Base-by-base conservation (phyloP, 2,113 vertebrate species). In the Cyprinodon brontotheroides region DNA sequence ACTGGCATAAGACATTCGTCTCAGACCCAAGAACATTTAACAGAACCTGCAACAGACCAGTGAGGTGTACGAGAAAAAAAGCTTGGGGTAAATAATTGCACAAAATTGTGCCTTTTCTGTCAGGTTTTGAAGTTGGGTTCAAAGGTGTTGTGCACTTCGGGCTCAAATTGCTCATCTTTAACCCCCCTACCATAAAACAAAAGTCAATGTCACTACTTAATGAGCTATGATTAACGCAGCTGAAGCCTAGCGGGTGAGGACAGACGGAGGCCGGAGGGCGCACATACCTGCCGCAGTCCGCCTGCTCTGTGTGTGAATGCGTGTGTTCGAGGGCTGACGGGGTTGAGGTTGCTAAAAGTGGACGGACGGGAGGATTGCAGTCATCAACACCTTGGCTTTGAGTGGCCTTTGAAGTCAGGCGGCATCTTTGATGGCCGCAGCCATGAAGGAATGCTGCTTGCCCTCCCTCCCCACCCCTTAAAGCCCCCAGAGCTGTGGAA, bases 401-500 rank as follows among this genome's bases (percentile, higher is more conserved):
- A 85, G 79, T 75, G 74, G 77, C 77, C 92, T 94, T 94, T 93
- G 93, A 94, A 91, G 93, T 89, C 61, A 72, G 20, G 79, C 89
- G 72, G 86, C 47, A 43, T 76, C 92, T 95, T 94, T 94, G 93
- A 94, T 91, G 90, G 75, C 37, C 68, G 75, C 66, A 38, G 87
- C 84, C 81, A 66, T 70, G 77, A 82, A 88, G 92, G 91, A 93
- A 93, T 92, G 91, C 85, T n/a, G 73, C 89, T 70, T 81, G 48
- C 83, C 90, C 75, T 65, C 86, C 78, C 86, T 65, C 57, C 86
- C 87, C 67, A 14, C 29, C 84, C 79, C 84, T 74, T 86, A 95
- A 93, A 92, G 91, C 88, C 92, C 90, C 92, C 92, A 85, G 78
- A 90, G 90, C 88, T 91, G 89, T 90, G 94, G 94, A 94, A 94